Base-by-base conservation (phyloP, 2,888 invertebrate genomes). In the Nomada ruficornis region DNA sequence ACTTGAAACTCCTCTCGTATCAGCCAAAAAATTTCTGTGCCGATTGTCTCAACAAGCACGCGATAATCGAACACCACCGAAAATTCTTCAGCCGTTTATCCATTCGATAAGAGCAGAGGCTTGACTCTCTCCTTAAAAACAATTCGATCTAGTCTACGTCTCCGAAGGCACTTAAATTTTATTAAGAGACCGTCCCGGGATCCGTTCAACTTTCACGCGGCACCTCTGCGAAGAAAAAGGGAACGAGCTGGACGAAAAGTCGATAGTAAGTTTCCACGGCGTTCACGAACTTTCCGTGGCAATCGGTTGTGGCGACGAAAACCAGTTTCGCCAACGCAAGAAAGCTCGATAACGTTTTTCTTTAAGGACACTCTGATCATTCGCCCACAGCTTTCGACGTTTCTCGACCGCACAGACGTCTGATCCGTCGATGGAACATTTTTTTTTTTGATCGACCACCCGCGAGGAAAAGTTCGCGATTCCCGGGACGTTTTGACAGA, bases 311-410 rank as follows among this genome's bases (percentile, higher is more conserved):
- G 69, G 77, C 73, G 50, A 52, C 52, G 69, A 57, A 65, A 82
- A 82, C 42, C 67, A 57, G 59, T 36, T 59, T 63, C 54, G 10
- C 3, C 57, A 23, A 1, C 36, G 70, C 79, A 71, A 80, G 64
- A 15, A 70, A 80, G 69, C 44, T 44, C 79, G 79, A 71, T 80
- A 80, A 79, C 72, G 72, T 72, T 79, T 57, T 80, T 80, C 47
- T 62, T 71, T 47, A 50, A 79, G 52, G 80, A 80, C 80, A 62
- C 60, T 65, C 70, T 50, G 80, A 79, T 79, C 60, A 71, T 65
- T 42, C 64, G 47, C 69, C 44, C 64, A 57, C 68, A 59, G 54
- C 47, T 59, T 50, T 54, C 60, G 18, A 65, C 59, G 50, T 11
- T 60, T 54, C 42, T 47, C 60, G 20, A 20, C 42, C 62, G n/a